Base-by-base conservation (phyloP, 1,140 invertebrate genomes). In the Ooceraea biroi region DNA sequence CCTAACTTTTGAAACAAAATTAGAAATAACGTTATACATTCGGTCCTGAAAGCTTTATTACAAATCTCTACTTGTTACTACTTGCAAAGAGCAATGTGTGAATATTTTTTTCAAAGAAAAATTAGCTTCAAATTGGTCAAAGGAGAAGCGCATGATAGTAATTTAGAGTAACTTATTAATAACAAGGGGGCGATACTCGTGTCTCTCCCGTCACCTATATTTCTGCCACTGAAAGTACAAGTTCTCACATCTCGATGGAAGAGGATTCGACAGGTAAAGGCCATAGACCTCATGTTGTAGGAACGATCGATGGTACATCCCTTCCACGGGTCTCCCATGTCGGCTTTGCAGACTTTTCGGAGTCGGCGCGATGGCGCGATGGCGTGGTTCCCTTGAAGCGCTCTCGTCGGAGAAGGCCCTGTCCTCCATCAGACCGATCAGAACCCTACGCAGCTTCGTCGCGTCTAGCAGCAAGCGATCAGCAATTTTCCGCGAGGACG, bases 341-440 rank as follows among this genome's bases (percentile, higher is more conserved):
- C 72, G 69, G 68, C 86, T 91, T 88, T 88, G 84, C 86, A 85
- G 82, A 87, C 85, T 87, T 89, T 85, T 87, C 86, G 72, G 91
- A 86, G 91, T 92, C 91, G 91, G 91, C 91, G 91, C 91, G 90
- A 78, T 91, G 76, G 0, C 25, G 60, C 8, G 90, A 78, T 91
- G 76, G 0, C 25, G 60, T 3, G 65, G 85, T 89, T 55, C 82
- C 88, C 84, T 87, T 90, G 63, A 87, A 90, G 91, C 91, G 91
- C 89, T 88, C 91, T 90, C 91, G 48, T 30, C 84, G 80, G 86
- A 61, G 86, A 61, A 85, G 52, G 73, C 58, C 84, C 89, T n/a
- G 83, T 85, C 61, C 76, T 69, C 25, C 61, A 71, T 69, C 50
- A 82, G 76, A 86, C 82, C 73, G 66, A 58, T 89, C 85, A 92